phyloP scores from a whole-genome alignment of 2,113 vertebrate genomes.

The Ptilonorhynchus violaceus region DNA sequence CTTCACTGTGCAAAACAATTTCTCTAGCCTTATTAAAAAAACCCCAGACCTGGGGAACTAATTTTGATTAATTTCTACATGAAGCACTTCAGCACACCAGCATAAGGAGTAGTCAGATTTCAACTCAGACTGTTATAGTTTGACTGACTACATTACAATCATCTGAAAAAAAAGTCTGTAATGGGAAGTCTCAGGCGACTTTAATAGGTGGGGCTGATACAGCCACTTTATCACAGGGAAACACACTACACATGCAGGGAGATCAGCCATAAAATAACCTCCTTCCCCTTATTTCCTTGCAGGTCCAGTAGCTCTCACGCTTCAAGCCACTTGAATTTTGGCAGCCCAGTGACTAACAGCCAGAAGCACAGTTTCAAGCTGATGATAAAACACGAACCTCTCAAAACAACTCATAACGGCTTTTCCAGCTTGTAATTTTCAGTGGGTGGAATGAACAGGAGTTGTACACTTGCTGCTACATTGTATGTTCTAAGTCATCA shows the following conservation, averaged over 20 bases:
- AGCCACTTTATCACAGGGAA: slow-evolving; percentile 24
- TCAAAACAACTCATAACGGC: slow-evolving; percentile 45
- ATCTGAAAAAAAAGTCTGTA: slow-evolving; percentile 13
- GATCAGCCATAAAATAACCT: slow-evolving; percentile 32
- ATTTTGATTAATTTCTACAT: not conserved
- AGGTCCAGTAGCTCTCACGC: slow-evolving; percentile 32
- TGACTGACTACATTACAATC: not conserved
- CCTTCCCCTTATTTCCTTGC: not conserved
- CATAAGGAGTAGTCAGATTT: slow-evolving; percentile 31
- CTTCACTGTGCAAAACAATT: not conserved
- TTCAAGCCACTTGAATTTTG: slow-evolving; percentile 54
- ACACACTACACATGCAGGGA: slow-evolving; percentile 11
- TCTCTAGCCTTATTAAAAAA: not conserved
- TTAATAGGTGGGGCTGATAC: slow-evolving; percentile 47
- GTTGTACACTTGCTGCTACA: not conserved
- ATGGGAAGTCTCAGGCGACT: slow-evolving; percentile 32
- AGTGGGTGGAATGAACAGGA: not conserved
- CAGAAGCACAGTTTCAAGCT: slow-evolving; percentile 15
- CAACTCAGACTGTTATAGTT: not conserved
- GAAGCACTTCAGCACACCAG: not conserved
- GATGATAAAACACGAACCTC: slow-evolving; percentile 45
- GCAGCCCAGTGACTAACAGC: slow-evolving; percentile 38
- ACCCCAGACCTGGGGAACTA: not conserved
- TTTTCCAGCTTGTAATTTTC: slow-evolving; percentile 38
- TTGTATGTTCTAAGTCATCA: not conserved